These are phyloP conservation scores for Gavialis gangeticus DNA, from an alignment of 2,113 vertebrate genomes.

Conservation along the genomic window DNA sequence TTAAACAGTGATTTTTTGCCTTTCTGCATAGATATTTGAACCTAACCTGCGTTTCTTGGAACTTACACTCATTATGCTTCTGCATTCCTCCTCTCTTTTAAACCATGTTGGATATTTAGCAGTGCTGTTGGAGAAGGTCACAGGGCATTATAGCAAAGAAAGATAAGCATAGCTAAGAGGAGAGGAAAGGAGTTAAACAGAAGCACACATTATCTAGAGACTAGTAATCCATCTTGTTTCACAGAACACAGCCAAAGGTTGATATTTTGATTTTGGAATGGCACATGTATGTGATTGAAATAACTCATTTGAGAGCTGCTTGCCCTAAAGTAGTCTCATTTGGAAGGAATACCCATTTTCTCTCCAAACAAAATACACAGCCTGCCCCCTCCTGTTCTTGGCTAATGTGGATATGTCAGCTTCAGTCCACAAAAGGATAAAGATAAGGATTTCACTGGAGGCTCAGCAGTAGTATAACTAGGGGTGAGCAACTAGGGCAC, in stretches of 20 bases:
- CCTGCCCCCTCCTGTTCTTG: background rate
- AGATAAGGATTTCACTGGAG: too few species aligned
- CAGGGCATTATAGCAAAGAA: background rate
- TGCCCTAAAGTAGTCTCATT: conserved; percentile 1
- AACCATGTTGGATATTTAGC: background rate
- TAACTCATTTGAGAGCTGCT: background rate
- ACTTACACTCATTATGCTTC: background rate
- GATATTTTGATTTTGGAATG: conserved; percentile 42
- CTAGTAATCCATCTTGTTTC: conserved; percentile 42
- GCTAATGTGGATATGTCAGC: background rate
- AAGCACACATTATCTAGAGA: background rate
- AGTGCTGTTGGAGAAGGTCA: background rate
- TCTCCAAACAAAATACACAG: background rate
- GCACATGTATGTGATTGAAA: background rate
- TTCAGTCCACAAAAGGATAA: background rate
- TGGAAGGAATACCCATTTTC: conserved; percentile 15
- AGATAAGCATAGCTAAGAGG: background rate
- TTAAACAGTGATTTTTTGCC: background rate
- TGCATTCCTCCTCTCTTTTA: background rate
- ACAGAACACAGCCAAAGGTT: conserved; percentile 8
- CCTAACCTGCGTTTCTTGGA: background rate
- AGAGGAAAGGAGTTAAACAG: conserved; percentile 19
- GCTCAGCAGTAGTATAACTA: too few species aligned
- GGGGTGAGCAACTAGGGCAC: too few species aligned
- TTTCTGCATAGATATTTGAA: background rate